These are phyloP conservation scores for Acomys russatus DNA, from an alignment of 2,797 vertebrate species.

Conservation along the genomic window DNA sequence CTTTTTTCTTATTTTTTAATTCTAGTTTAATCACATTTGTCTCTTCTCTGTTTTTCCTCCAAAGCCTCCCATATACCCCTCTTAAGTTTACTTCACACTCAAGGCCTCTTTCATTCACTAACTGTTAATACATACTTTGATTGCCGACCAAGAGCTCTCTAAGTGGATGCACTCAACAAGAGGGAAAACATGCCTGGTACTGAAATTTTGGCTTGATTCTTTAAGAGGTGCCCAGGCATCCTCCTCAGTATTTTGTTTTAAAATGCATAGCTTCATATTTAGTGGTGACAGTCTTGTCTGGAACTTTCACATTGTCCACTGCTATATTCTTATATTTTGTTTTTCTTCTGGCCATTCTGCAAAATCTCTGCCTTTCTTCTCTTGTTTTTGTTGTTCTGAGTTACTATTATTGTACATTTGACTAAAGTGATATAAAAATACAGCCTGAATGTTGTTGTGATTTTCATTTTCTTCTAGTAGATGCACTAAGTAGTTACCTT, in stretches of 20 bases:
- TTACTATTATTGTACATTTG: background rate
- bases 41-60: background rate
- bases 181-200: background rate
- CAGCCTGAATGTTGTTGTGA: background rate
- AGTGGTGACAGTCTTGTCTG: no score
- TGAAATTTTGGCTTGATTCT: background rate
- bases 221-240: background rate
- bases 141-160: background rate
- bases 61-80: background rate
- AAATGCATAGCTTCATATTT: background rate
- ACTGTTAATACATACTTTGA: background rate
- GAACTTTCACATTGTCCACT: background rate
- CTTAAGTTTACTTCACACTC: background rate
- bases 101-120: background rate
- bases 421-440: background rate
- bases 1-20: background rate
- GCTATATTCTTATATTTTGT: background rate
- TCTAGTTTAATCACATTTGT: background rate
- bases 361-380: background rate
- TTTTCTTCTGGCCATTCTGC: background rate
- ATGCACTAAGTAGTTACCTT: background rate
- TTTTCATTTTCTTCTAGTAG: background rate
- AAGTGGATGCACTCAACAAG: background rate
- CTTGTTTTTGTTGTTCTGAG: background rate
- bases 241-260: background rate